phyloP scores from a whole-genome alignment of 2,113 vertebrate species.

The Cranoglanis bouderius region DNA sequence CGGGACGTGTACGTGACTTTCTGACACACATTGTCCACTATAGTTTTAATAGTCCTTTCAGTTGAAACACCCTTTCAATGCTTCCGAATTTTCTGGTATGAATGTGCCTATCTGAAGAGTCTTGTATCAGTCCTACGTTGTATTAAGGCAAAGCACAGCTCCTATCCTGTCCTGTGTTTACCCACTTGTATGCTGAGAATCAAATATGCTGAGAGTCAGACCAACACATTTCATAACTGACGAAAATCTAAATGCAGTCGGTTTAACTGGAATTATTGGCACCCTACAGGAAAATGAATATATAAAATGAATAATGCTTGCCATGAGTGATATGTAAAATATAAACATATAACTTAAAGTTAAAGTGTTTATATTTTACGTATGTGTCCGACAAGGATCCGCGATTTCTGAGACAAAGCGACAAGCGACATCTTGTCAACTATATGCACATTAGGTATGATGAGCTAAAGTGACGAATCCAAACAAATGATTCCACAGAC shows the following conservation, averaged over 20 bases:
- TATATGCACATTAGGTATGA: background rate
- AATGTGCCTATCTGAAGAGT: slow-evolving; percentile 73
- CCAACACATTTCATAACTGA: background rate
- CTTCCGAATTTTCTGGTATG: slow-evolving; percentile 71
- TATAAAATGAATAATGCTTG: background rate
- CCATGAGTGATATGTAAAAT: background rate
- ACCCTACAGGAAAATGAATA: background rate
- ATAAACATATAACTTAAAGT: background rate
- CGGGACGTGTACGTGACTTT: slow-evolving; percentile 34
- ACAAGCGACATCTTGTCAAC: background rate
- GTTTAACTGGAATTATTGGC: background rate
- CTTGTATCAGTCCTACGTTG: slow-evolving; percentile 52
- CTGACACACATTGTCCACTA: slow-evolving; percentile 42
- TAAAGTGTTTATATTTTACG: background rate
- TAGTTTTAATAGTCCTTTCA: slow-evolving; percentile 57
- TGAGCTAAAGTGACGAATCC: background rate
- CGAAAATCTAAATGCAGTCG: background rate
- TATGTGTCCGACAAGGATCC: background rate
- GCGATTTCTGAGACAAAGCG: background rate
- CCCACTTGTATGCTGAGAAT: slow-evolving; percentile 2
- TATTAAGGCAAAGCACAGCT: slow-evolving; percentile 17
- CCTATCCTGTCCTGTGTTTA: slow-evolving; percentile 14
- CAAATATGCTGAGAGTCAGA: background rate
- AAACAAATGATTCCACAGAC: background rate
- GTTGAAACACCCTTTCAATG: slow-evolving; percentile 64